These are phyloP conservation scores for Sarcophaga caerulescens DNA, from an alignment of 2,888 invertebrate genomes.

Conservation along the genomic window DNA sequence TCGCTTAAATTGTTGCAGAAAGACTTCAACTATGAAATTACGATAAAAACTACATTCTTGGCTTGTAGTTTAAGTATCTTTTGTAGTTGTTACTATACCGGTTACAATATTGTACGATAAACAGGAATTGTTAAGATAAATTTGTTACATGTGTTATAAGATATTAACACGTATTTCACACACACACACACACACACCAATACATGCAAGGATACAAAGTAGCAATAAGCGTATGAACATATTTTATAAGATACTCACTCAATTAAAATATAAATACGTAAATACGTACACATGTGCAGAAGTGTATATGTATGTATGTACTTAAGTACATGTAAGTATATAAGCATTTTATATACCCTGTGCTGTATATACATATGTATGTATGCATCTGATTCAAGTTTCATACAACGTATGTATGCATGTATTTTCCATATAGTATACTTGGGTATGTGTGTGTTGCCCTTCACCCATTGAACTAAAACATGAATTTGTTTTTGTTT, in stretches of 20 bases:
- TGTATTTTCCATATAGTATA: background rate
- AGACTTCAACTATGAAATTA: conserved; percentile 6
- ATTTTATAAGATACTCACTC: background rate
- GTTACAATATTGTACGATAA: background rate
- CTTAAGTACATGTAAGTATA: background rate
- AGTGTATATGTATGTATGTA: background rate
- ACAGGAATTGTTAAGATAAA: conserved; percentile 1
- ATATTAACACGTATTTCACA: conserved; percentile 16
- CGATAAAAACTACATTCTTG: background rate
- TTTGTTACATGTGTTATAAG: conserved; percentile 19
- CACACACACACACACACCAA: background rate
- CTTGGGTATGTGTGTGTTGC: conserved; percentile 2
- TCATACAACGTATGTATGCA: background rate
- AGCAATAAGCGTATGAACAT: background rate
- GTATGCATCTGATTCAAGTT: background rate
- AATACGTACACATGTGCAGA: background rate
- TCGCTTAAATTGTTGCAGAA: background rate
- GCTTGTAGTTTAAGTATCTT: background rate
- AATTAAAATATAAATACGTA: conserved; percentile 1
- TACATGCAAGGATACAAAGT: background rate
- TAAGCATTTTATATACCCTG: conserved; percentile 14
- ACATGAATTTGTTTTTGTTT: conserved; percentile 31
- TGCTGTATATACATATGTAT: background rate
- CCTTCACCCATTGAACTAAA: conserved; percentile 61
- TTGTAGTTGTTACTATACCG: conserved; percentile 18